Evolutionary conservation across 2,797 vertebrate genomes (phyloP), one percentile per base, ranked within the genome.

Genomic region (Sebastes dallii): DNA sequence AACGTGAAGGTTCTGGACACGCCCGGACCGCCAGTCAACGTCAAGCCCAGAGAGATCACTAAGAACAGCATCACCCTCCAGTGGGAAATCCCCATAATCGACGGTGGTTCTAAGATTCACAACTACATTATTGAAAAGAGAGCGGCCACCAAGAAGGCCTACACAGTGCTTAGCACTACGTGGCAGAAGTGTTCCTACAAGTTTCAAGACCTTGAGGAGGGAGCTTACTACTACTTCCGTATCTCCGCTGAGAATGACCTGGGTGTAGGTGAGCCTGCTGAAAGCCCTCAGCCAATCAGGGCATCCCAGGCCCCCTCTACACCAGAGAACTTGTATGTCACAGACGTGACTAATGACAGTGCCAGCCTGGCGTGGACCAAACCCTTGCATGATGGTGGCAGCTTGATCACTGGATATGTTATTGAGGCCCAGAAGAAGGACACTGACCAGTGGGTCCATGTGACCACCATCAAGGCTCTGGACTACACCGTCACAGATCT

Each of bases 41-140:
- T 99, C 66, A 97, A 96, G 89, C 97, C 98, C 66, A 97, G 97
- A 90, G 98, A 99, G 92, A 97, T 99, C 91, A 98, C 96, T 16
- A 99, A 97, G 85, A 97, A 97, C 70, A 97, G 96, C 83, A 97
- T 99, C 84, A 98, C 96, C 29, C 94, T 99, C 34, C 98, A 99
- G 34, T 99, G 99, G 99, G 99, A 99, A 93, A 97, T 99, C 86
- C 99, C 99, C 86, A 96, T 99, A 71, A 98, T 99, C 77, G 99
- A 99, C 74, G 99, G 99, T 3, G 99, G 99, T 71, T 99, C 99
- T 60, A 98, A 97, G 87, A 97, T 99, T 92, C 97, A 94, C 73
- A 99, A 98, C 91, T 99, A 99, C 67, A 96, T 99, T 39, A 95
- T 99, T 81, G 99, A 99, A 92, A 99, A 98, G 94, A 97, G 98